A percentile compares a stretch with the other conserved stretches of the same genome.
These are phyloP conservation scores for Machimus atricapillus DNA, from an alignment of 2,888 invertebrate species.

Conservation along the genomic window DNA sequence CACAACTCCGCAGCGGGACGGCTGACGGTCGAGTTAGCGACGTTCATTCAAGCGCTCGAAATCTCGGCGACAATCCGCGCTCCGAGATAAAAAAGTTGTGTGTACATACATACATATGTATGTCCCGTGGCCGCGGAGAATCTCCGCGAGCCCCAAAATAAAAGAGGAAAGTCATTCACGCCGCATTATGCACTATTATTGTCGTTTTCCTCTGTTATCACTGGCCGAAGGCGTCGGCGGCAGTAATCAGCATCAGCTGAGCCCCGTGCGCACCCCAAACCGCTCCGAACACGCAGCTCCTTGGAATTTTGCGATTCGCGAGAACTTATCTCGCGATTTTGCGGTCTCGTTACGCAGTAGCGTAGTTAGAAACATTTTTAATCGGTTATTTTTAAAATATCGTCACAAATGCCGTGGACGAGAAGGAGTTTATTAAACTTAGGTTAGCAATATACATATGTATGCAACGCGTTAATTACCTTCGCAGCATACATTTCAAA, in stretches of 20 bases:
- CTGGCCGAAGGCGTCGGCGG: neutral
- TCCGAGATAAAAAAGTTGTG: neutral
- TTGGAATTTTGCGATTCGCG: neutral
- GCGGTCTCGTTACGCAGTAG: neutral
- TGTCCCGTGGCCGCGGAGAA: neutral
- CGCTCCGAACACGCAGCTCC: neutral
- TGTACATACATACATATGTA: too few species aligned
- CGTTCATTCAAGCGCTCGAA: conserved; percentile 18
- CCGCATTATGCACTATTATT: conserved; percentile 12
- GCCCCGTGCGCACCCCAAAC: neutral
- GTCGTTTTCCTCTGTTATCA: conserved; percentile 26
- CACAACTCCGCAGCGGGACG: neutral
- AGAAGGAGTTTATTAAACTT: too few species aligned
- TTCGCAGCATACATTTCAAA: too few species aligned
- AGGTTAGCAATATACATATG: too few species aligned
- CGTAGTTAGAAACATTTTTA: neutral
- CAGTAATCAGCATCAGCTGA: conserved; percentile 26
- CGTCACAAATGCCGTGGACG: too few species aligned
- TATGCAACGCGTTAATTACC: too few species aligned
- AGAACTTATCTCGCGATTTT: neutral
- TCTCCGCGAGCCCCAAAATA: neutral
- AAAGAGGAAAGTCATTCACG: conserved; percentile 30
- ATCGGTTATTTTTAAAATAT: neutral
- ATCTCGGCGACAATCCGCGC: neutral
- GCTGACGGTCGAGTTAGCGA: neutral